Conservation (phyloP, 2,888 invertebrate genomes). For the Polydrusus tereticollis region DNA sequence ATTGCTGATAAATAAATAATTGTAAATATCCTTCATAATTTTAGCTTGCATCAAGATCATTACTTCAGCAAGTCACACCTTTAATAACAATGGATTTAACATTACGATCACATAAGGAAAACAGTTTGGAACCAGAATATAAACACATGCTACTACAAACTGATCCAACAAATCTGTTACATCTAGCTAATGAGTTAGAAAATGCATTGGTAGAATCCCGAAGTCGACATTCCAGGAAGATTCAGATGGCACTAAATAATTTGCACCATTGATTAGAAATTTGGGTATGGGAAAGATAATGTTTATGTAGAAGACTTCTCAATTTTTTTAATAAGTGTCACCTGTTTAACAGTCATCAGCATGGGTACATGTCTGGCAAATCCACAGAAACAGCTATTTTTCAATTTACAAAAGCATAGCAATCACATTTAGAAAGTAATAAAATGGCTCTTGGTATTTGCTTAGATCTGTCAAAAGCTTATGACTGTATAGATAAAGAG, state of each 20-base stretch:
- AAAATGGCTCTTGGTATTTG: no score
- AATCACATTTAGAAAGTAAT: no score
- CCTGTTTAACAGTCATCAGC: no score
- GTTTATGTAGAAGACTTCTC: background rate
- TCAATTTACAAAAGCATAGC: no score
- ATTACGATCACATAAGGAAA: slow-evolving; percentile 60
- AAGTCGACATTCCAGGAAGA: slow-evolving; percentile 66
- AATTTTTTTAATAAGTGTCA: no score
- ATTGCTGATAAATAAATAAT: background rate
- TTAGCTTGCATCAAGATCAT: slow-evolving; percentile 71
- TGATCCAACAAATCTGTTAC: slow-evolving; percentile 74
- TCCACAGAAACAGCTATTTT: no score
- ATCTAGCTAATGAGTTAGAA: slow-evolving; percentile 75
- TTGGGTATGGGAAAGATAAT: background rate
- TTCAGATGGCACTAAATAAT: slow-evolving; percentile 62
- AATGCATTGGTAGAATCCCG: slow-evolving; percentile 74
- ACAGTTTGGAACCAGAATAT: slow-evolving; percentile 60
- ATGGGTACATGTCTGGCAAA: no score
- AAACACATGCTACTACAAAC: slow-evolving; percentile 69
- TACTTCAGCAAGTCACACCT: slow-evolving; percentile 72
- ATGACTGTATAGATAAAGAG: no score
- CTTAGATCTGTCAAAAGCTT: no score
- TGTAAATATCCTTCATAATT: slow-evolving; percentile 45
- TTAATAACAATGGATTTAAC: slow-evolving; percentile 72
- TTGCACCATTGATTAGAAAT: background rate